phyloP scores from a whole-genome alignment of 2,888 invertebrate genomes.

The Opisthograptis luteolata region DNA sequence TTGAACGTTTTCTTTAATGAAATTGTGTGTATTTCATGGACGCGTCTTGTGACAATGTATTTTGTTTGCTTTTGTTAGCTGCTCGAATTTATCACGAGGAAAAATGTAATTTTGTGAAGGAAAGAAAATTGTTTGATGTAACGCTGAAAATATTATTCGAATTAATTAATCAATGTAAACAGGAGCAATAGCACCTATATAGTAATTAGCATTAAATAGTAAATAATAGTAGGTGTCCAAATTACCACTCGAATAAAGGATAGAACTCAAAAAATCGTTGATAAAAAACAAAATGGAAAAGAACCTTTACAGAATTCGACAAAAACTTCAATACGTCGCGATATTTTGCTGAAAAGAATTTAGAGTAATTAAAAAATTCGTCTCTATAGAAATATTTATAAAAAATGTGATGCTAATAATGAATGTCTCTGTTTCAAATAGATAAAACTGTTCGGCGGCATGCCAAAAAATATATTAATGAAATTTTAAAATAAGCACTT shows the following conservation, averaged over 20 bases:
- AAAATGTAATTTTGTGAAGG: neutral
- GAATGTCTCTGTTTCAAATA: neutral
- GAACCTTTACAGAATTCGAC: no score
- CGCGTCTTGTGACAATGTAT: conserved; percentile 31
- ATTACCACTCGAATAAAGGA: no score
- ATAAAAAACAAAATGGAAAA: no score
- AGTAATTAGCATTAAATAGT: no score
- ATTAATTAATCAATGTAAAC: no score
- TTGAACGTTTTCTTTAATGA: conserved; percentile 43
- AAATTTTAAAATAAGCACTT: neutral
- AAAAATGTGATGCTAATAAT: neutral
- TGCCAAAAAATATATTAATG: conserved; percentile 1
- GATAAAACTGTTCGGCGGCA: neutral
- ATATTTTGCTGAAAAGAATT: no score
- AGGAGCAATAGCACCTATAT: no score
- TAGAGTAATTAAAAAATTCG: no score
- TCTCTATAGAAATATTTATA: neutral
- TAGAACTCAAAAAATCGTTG: no score
- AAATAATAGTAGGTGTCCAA: no score
- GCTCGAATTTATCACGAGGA: neutral
- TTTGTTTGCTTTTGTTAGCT: conserved; percentile 18
- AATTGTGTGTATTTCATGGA: conserved; percentile 49
- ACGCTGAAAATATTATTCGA: no score
- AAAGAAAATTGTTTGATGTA: neutral
- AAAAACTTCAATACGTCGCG: no score